These are phyloP conservation scores for Diadegma fenestrale DNA, from an alignment of 2,888 invertebrate species.

Conservation along the genomic window DNA sequence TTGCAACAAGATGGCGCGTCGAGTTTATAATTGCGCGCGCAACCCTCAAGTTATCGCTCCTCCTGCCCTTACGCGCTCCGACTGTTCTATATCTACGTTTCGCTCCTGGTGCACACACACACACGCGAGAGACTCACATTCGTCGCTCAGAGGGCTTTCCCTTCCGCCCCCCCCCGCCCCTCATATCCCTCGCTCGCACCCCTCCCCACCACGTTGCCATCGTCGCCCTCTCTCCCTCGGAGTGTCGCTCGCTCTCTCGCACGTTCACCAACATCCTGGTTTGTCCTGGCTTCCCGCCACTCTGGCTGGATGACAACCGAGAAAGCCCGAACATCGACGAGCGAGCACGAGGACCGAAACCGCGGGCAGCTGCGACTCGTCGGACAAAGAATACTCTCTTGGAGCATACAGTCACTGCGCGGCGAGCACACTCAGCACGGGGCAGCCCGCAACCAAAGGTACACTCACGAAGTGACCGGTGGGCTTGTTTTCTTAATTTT, in stretches of 20 bases:
- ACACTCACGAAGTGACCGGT: slow-evolving; percentile 72
- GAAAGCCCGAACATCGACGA: slow-evolving; percentile 79
- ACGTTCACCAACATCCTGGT: slow-evolving; percentile 75
- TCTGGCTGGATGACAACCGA: slow-evolving; percentile 82
- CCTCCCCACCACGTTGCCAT: slow-evolving; percentile 65
- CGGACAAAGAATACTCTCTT: slow-evolving; percentile 84
- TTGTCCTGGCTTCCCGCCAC: slow-evolving; percentile 84
- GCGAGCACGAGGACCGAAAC: slow-evolving; percentile 73
- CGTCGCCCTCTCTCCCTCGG: slow-evolving; percentile 62
- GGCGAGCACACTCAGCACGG: slow-evolving; percentile 84
- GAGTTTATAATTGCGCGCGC: slow-evolving; percentile 70
- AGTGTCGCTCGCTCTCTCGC: slow-evolving; percentile 63
- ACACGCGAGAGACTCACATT: slow-evolving; percentile 27
- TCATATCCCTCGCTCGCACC: slow-evolving; percentile 64
- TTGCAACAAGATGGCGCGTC: slow-evolving; percentile 75
- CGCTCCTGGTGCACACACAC: slow-evolving; percentile 30
- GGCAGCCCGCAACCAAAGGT: slow-evolving; percentile 85
- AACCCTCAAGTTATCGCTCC: slow-evolving; percentile 43
- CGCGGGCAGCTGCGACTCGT: slow-evolving; percentile 84
- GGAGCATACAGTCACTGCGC: slow-evolving; percentile 83
- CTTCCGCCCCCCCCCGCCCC: slow-evolving; percentile 64
- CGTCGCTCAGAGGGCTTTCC: slow-evolving; percentile 60
- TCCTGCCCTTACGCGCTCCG: slow-evolving; percentile 1
- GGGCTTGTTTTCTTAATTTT: slow-evolving; percentile 41
- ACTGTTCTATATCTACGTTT: slow-evolving; percentile 19